Percentiles rank a stretch among this genome's conserved stretches.
Conservation (phyloP, 2,797 vertebrate genomes). For the Pseudochirops corinnae region DNA sequence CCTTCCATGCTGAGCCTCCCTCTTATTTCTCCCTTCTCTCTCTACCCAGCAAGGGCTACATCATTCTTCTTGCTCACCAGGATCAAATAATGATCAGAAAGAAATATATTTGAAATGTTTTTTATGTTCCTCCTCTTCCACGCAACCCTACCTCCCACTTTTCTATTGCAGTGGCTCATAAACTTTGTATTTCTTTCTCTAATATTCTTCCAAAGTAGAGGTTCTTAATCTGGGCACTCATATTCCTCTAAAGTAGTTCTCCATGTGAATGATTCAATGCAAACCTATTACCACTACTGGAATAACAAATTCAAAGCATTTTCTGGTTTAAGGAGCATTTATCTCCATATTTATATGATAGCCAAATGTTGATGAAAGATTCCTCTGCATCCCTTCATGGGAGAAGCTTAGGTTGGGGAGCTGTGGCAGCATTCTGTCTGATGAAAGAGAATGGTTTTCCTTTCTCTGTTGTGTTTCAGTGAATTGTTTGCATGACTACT, state of each 20-base stretch:
- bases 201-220: neutral
- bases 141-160: neutral
- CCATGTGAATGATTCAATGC: constrained; percentile 29
- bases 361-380: neutral
- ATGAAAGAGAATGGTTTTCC: constrained; percentile 52
- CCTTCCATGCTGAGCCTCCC: neutral
- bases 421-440: constrained; percentile 64
- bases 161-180: neutral
- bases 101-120: neutral
- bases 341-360: neutral
- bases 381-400: constrained; percentile 51
- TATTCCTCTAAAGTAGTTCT: neutral
- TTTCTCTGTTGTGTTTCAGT: constrained; percentile 68
- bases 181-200: neutral
- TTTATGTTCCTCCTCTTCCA: neutral
- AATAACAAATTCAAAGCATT: constrained; percentile 62
- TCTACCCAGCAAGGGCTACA: neutral
- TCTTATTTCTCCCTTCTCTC: neutral
- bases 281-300: constrained; percentile 42
- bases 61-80: neutral
- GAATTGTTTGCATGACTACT: constrained; percentile 74
- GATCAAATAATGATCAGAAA: neutral
- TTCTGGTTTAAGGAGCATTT: constrained; percentile 64
- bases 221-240: neutral
- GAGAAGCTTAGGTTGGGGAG: constrained; percentile 57